Base-by-base conservation (phyloP, 2,113 vertebrate genomes). In the Malurus cyaneus region DNA sequence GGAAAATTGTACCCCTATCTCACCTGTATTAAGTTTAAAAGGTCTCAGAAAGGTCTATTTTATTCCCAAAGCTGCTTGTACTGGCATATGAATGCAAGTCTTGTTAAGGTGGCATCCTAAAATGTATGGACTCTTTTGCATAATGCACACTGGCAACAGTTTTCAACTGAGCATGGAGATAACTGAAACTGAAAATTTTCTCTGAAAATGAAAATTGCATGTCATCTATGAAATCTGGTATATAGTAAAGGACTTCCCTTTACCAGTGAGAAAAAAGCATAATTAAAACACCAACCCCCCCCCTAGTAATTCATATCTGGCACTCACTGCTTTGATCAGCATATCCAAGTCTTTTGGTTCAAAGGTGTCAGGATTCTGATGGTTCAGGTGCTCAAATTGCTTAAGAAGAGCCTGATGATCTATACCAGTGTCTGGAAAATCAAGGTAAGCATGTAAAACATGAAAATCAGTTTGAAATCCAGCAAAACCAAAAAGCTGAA, bases 371-470 rank as follows among this genome's bases (percentile, higher is more conserved):
- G 99, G 99, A 97, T 99, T 99, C 97, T 98, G 97, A 95, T 99
- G 99, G 96, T 99, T 99, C 90, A 99, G 96, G 88, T 99, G 98
- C 88, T 99, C 99, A 96, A 99, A 99, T 96, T 99, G 99, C 96
- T 99, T 99, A 54, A 99, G 97, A 79, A 99, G 98, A 92, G 98
- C 98, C 79, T 99, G 99, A 96, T 99, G 98, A 92, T 99, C 99
- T 94, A 99, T 97, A 65, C 98, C 98, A 80, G 95, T 94, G 91
- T 98, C 98, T 98, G 96, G 60, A 97, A 97, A 41, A 94, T 93
- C 29, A 97, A 81, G 23, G 25, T 39, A 53, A 26, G 91, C 23
- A 31, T 4, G 26, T 31, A 50, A 92, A 94, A 82, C 32, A 78
- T 46, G 10, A 80, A 47, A 73, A 12, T 25, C 60, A 88, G 19